These are phyloP conservation scores for Halichoeres trimaculatus DNA, from an alignment of 2,113 vertebrate genomes.

Conservation along the genomic window DNA sequence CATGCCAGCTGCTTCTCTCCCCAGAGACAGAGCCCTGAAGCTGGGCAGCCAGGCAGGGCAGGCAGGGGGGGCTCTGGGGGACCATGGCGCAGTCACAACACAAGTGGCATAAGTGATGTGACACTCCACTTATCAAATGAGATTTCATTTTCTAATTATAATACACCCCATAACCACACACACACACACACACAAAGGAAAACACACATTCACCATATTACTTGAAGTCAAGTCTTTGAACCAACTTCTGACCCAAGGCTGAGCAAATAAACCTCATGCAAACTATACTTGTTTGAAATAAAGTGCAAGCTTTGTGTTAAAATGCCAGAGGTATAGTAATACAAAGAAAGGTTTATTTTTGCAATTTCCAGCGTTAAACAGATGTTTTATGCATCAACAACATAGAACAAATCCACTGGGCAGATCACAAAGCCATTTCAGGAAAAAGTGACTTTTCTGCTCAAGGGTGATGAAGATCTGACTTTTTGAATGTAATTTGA, in stretches of 20 bases:
- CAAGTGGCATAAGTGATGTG: constrained; percentile 71
- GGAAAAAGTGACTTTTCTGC: too few relatives aligned
- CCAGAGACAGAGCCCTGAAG: constrained; percentile 77
- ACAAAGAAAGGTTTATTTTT: background rate
- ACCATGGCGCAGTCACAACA: constrained; percentile 64
- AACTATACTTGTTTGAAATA: constrained; percentile 13
- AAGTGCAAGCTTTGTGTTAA: background rate
- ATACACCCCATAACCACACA: constrained; percentile 6
- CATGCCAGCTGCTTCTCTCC: constrained; percentile 78
- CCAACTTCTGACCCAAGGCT: background rate
- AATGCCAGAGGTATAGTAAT: background rate
- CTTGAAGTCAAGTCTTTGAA: constrained; percentile 24
- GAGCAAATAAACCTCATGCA: background rate
- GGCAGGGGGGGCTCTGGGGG: constrained; percentile 47
- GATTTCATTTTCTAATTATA: constrained; percentile 60
- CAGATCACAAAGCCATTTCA: too few relatives aligned
- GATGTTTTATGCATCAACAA: background rate
- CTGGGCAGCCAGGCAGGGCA: constrained; percentile 76
- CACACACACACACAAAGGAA: constrained; percentile 4
- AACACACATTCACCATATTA: background rate
- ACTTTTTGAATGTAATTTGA: too few relatives aligned
- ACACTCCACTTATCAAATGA: constrained; percentile 68
- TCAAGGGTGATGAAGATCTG: too few relatives aligned
- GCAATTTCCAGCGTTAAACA: background rate
- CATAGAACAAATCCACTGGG: too few relatives aligned